A percentile compares a stretch with the other conserved stretches of the same genome.
phyloP scores from a whole-genome alignment of 2,888 invertebrate genomes.

The Sepiola atlantica region DNA sequence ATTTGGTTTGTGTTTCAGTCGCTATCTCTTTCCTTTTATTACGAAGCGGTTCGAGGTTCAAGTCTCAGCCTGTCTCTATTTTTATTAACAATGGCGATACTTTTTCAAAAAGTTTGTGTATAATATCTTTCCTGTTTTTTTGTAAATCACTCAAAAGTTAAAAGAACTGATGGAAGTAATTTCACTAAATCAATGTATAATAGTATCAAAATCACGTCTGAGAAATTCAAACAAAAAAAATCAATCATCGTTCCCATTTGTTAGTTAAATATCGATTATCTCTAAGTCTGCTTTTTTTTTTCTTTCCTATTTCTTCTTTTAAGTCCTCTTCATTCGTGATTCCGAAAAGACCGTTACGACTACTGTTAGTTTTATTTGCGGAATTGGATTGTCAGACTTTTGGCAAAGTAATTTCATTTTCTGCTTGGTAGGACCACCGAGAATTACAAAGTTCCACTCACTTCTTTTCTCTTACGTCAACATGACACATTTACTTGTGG shows the following conservation, averaged over 20 bases:
- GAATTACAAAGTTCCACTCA: not conserved
- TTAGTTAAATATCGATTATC: not conserved
- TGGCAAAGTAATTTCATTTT: conserved; percentile 4
- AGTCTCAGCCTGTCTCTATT: too few species aligned
- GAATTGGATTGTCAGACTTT: not conserved
- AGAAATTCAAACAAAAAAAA: not conserved
- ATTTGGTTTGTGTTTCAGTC: too few species aligned
- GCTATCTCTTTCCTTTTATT: too few species aligned
- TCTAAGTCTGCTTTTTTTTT: not conserved
- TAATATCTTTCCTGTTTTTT: too few species aligned
- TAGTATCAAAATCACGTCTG: not conserved
- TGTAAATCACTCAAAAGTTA: not conserved
- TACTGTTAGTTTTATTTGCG: not conserved
- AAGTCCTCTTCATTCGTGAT: not conserved
- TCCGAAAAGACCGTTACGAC: not conserved
- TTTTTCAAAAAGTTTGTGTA: too few species aligned
- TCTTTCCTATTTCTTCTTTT: not conserved
- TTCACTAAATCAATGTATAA: not conserved
- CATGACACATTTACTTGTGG: not conserved
- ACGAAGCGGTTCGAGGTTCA: too few species aligned
- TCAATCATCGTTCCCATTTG: not conserved
- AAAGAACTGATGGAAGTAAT: not conserved
- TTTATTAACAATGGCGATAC: too few species aligned
- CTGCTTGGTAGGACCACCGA: not conserved
- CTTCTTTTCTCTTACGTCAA: not conserved